Conservation (phyloP, 2,113 vertebrate species). For the Diphyllodes magnificus region DNA sequence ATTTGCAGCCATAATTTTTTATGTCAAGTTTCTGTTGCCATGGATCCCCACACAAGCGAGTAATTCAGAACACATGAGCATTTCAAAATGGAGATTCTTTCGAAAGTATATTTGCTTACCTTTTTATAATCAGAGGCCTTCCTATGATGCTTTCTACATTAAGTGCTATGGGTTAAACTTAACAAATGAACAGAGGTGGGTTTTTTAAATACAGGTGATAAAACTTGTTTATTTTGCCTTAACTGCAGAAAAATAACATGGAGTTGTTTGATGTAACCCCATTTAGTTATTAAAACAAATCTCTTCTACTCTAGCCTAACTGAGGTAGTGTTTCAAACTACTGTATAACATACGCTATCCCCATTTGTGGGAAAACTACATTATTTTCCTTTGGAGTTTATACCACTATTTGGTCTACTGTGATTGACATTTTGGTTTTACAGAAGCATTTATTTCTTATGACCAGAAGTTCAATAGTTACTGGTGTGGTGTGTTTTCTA, state of each 20-base stretch:
- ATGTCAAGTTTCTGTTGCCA: slow-evolving; percentile 54
- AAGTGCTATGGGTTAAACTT: slow-evolving; percentile 61
- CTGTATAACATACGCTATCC: slow-evolving; percentile 63
- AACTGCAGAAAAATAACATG: slow-evolving; percentile 55
- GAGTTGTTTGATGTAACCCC: slow-evolving; percentile 43
- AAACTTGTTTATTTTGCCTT: slow-evolving; percentile 41
- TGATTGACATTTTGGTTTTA: slow-evolving; percentile 71
- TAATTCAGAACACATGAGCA: slow-evolving; percentile 40
- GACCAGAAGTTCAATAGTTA: slow-evolving; percentile 43
- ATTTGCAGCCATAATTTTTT: slow-evolving; percentile 46
- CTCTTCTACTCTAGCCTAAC: slow-evolving; percentile 67
- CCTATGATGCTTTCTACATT: slow-evolving; percentile 30
- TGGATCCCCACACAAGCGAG: slow-evolving; percentile 33
- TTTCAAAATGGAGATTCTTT: slow-evolving; percentile 26
- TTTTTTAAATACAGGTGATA: slow-evolving; percentile 51
- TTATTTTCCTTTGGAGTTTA: slow-evolving; percentile 74
- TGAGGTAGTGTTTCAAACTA: slow-evolving; percentile 79
- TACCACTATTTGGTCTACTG: slow-evolving; percentile 73
- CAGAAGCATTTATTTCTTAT: slow-evolving; percentile 46
- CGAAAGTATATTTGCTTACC: not conserved
- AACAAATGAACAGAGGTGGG: slow-evolving; percentile 16
- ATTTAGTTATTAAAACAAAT: slow-evolving; percentile 63
- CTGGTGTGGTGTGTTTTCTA: slow-evolving; percentile 29
- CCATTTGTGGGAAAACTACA: slow-evolving; percentile 61
- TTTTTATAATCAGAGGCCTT: slow-evolving; percentile 36